Conservation (phyloP, 2,113 vertebrate genomes). For the Amblyornis subalaris region DNA sequence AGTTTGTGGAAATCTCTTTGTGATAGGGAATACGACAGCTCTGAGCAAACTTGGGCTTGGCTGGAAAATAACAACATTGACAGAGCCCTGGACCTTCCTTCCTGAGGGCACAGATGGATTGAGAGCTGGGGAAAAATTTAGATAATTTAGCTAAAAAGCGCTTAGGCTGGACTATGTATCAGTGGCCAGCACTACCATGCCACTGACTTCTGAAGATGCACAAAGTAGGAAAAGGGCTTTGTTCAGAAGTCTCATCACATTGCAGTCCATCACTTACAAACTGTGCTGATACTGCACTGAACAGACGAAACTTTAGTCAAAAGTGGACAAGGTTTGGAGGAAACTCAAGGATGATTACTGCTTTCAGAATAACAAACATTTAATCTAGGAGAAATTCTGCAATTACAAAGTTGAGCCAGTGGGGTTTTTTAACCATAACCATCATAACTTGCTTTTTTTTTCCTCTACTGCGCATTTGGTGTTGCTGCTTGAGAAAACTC, state of each 20-base stretch:
- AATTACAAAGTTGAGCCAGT: not conserved
- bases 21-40: not conserved
- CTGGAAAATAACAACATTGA: accelerated
- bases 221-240: not conserved
- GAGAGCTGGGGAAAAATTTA: not conserved
- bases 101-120: not conserved
- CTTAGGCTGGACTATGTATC: not conserved
- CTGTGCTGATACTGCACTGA: not conserved
- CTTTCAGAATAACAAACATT: not conserved
- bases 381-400: not conserved
- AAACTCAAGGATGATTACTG: not conserved
- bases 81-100: not conserved
- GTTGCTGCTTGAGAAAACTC: not conserved
- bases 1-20: not conserved
- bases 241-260: not conserved
- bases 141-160: accelerated
- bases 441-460: not conserved
- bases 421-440: not conserved
- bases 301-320: not conserved
- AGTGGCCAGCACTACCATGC: not conserved
- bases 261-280: not conserved
- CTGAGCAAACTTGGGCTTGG: not conserved
- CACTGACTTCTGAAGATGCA: not conserved
- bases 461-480: accelerated
- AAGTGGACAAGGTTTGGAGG: not conserved